These are phyloP conservation scores for Anhinga anhinga DNA, from an alignment of 2,113 vertebrate species.

Conservation along the genomic window DNA sequence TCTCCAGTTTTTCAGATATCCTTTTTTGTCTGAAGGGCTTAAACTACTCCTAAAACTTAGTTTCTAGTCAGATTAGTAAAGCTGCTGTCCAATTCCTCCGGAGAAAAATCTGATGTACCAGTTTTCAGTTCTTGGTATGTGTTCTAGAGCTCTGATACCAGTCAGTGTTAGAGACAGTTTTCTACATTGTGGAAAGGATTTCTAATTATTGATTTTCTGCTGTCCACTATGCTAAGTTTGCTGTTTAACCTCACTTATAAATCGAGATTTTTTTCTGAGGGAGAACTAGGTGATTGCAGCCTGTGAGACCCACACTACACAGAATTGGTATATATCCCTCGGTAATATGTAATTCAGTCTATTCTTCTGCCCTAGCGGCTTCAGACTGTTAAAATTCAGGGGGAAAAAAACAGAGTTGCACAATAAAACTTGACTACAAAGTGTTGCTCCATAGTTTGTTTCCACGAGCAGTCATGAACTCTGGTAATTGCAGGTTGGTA, in stretches of 20 bases:
- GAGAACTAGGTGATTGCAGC: neutral
- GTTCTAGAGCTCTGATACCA: neutral
- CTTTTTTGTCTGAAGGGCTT: neutral
- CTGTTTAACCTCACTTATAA: neutral
- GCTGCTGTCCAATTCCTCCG: neutral
- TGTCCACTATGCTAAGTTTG: neutral
- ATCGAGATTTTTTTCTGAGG: neutral
- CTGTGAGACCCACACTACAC: neutral
- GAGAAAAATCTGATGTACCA: neutral
- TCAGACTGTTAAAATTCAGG: neutral
- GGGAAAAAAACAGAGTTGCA: neutral
- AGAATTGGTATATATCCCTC: neutral
- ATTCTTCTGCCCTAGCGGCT: neutral
- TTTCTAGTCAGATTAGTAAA: neutral
- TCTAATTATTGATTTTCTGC: neutral
- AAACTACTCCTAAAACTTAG: neutral
- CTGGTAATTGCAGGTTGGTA: neutral
- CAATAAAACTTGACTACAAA: neutral
- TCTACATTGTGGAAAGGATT: neutral
- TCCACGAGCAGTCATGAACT: neutral
- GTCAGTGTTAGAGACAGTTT: neutral
- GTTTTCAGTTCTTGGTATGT: neutral
- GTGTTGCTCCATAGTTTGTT: neutral
- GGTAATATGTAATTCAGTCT: neutral
- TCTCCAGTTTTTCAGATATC: neutral